Percentiles rank a stretch among this genome's conserved stretches.
Evolutionary conservation across 2,797 vertebrate species (phyloP).

Genomic region (Cynodonichthys magdalenae): DNA sequence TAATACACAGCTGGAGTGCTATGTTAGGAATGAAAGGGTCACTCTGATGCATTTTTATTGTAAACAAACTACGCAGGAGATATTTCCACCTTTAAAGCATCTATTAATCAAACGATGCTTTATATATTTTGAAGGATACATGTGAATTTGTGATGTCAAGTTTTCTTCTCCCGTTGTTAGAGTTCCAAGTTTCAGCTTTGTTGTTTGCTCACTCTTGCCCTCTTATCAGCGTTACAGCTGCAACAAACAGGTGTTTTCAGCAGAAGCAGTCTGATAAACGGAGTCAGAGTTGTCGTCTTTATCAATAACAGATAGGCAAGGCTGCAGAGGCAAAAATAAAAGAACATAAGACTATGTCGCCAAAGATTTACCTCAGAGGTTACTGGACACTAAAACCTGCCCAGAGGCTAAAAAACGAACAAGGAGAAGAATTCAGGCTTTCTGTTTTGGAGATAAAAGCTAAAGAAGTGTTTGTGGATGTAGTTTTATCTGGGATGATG

Average conservation of each 20-base stretch:
- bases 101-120: neutral
- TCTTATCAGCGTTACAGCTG: neutral
- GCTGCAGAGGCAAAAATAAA: neutral
- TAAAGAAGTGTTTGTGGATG: neutral
- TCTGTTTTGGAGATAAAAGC: neutral
- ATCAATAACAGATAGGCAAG: neutral
- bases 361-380: neutral
- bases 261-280: neutral
- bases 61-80: neutral
- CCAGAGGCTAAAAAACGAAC: neutral
- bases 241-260: neutral
- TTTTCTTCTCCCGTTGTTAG: neutral
- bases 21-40: constrained; percentile 25
- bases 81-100: constrained; percentile 7
- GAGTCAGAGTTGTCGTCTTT: no score
- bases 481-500: neutral
- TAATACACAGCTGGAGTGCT: constrained; percentile 34
- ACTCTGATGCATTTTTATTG: constrained; percentile 9
- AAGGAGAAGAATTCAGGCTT: constrained; percentile 1
- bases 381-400: neutral
- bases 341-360: neutral
- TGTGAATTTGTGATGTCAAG: neutral
- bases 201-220: neutral
- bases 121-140: neutral
- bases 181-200: neutral